phyloP scores from a whole-genome alignment of 2,888 invertebrate species.

The Kuschelorhynchus macadamiae region DNA sequence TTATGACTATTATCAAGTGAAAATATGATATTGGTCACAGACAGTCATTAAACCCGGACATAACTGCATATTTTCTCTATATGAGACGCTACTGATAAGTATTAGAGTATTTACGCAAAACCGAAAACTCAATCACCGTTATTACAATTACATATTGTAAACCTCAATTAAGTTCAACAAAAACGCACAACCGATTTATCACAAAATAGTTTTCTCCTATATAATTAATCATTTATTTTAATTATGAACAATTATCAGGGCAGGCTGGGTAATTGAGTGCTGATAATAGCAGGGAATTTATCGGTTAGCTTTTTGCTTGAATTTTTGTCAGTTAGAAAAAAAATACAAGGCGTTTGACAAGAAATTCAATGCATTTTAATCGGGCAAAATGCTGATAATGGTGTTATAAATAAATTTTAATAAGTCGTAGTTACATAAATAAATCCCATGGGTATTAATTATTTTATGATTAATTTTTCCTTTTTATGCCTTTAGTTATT shows the following conservation, averaged over 20 bases:
- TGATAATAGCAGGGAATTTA: constrained; percentile 37
- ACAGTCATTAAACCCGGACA: too few relatives aligned
- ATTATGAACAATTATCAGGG: constrained; percentile 35
- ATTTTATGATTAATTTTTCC: background rate
- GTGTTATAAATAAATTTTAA: background rate
- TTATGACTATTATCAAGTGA: too few relatives aligned
- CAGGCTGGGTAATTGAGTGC: constrained; percentile 32
- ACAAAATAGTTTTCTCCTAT: constrained; percentile 27
- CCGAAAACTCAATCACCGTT: background rate
- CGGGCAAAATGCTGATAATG: constrained; percentile 8
- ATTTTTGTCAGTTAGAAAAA: background rate
- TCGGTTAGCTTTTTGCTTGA: constrained; percentile 13
- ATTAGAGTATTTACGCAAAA: background rate
- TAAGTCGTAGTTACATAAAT: constrained; percentile 1
- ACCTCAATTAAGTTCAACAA: constrained; percentile 30
- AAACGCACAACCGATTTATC: constrained; percentile 28
- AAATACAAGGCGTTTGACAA: constrained; percentile 14
- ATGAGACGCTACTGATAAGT: too few relatives aligned
- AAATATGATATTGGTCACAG: too few relatives aligned
- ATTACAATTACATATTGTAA: constrained; percentile 6
- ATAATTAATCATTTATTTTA: constrained; percentile 44
- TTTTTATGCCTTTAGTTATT: background rate
- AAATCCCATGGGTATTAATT: background rate
- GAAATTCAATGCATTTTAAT: constrained; percentile 27
- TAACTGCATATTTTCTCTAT: too few relatives aligned